Conservation (phyloP, 2,113 vertebrate species). For the Passer montanus region DNA sequence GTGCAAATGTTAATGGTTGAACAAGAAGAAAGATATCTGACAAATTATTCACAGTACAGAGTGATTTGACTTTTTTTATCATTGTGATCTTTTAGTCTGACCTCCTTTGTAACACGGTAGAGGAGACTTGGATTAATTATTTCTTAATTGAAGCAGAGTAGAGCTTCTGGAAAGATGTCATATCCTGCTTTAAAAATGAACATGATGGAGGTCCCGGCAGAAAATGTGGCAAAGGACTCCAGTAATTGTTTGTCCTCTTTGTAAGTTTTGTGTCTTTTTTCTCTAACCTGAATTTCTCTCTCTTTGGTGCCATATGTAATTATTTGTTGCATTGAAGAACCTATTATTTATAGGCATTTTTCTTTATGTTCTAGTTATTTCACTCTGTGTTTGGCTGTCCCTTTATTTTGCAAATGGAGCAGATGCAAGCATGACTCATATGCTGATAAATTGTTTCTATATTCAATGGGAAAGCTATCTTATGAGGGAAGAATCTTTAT, state of each 20-base stretch:
- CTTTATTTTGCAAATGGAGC: slow-evolving; percentile 3
- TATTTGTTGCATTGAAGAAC: background rate
- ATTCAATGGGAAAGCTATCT: slow-evolving; percentile 2
- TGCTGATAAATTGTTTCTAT: slow-evolving; percentile 29
- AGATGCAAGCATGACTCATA: background rate
- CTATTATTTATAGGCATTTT: background rate
- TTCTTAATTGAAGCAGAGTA: slow-evolving; percentile 1
- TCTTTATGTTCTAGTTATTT: background rate
- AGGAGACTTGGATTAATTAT: background rate
- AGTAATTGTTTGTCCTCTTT: background rate
- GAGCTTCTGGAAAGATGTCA: background rate
- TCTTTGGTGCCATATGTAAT: background rate
- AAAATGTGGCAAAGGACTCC: background rate
- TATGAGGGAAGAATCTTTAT: background rate
- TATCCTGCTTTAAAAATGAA: background rate
- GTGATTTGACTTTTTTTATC: background rate
- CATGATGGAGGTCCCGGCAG: background rate
- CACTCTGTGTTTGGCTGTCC: background rate
- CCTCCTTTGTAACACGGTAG: background rate
- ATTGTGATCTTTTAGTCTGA: background rate
- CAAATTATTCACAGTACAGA: background rate
- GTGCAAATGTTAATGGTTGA: background rate
- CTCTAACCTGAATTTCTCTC: background rate
- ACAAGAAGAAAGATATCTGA: background rate
- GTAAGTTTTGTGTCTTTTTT: background rate